Evolutionary conservation across 2,797 vertebrate species (phyloP).

Genomic region (Karalla daura): DNA sequence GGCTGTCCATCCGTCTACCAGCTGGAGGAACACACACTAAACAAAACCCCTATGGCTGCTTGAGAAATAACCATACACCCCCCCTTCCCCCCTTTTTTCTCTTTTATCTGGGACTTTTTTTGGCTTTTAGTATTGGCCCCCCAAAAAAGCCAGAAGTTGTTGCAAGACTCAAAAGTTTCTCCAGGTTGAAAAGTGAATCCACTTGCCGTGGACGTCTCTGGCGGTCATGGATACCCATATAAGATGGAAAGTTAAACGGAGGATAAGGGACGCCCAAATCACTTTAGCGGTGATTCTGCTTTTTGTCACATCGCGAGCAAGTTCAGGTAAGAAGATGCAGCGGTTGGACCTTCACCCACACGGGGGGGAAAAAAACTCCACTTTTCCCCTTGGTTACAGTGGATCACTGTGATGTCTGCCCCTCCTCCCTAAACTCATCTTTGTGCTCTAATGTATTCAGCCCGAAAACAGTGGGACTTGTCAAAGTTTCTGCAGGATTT

Average conservation of each 20-base stretch:
- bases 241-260: conserved; percentile 90
- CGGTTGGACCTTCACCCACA: conserved; percentile 21
- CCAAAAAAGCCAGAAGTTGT: conserved; percentile 72
- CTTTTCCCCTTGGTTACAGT: neutral
- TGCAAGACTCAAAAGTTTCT: conserved; percentile 65
- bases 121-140: conserved; percentile 66
- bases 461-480: conserved; percentile 29
- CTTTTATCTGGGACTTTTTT: conserved; percentile 76
- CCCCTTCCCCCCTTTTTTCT: conserved; percentile 71
- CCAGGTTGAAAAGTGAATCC: conserved; percentile 72
- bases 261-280: conserved; percentile 84
- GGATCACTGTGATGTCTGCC: conserved; percentile 41
- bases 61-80: conserved; percentile 79
- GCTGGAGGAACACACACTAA: conserved; percentile 80
- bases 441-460: conserved; percentile 32
- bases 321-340: conserved; percentile 85
- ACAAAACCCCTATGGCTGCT: conserved; percentile 85
- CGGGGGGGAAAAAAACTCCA: conserved; percentile 29
- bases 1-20: conserved; percentile 76
- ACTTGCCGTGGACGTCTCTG: conserved; percentile 81
- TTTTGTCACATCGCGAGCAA: conserved; percentile 83
- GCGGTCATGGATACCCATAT: conserved; percentile 88
- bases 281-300: conserved; percentile 82
- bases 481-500: neutral
- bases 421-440: conserved; percentile 53